Base-by-base conservation (phyloP, 2,888 invertebrate species). In the Micoletzkya japonica region DNA sequence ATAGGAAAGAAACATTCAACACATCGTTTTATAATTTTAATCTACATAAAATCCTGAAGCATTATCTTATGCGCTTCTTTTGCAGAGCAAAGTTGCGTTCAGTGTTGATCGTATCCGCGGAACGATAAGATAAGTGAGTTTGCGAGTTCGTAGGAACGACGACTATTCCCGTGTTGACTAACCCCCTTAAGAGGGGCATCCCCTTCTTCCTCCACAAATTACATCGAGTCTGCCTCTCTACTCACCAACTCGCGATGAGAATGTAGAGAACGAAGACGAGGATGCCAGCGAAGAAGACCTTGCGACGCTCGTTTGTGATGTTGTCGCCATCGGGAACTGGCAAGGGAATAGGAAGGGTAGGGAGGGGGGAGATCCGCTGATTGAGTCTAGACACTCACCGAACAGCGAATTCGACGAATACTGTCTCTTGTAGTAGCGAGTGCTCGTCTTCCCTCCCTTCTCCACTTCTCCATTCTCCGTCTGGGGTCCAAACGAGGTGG, bases 211-310 rank as follows among this genome's bases (percentile, higher is more conserved):
- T n/a, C n/a, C n/a, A n/a, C n/a, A n/a, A n/a, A n/a, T n/a, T n/a
- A n/a, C n/a, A n/a, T n/a, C n/a, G n/a, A n/a, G n/a, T n/a, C n/a
- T n/a, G n/a, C n/a, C n/a, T 54, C 56, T 10, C 7, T 54, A 32
- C 52, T 34, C 26, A 64, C 64, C 34, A 72, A 37, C 76, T 75
- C 4, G 73, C 73, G 7, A 71, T 60, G 4, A 82, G 57, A n/a
- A 82, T 58, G 64, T 82, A 82, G 44, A 76, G 57, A 30, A 78
- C 52, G 72, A 82, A 79, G 10, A 80, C 70, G 24, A 77, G 26
- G n/a, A 76, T 72, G 24, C 81, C 79, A 28, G 76, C 74, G 3
- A 78, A 24, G 67, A 82, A 82, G 20, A 82, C 78, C 7, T 75
- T 73, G 17, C 80, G 70, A 54, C 78, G 80, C 63, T 77, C 81